Evolutionary conservation across 2,888 invertebrate genomes (phyloP), one percentile per base, ranked within the genome.

Genomic region (Chirona hameri): DNA sequence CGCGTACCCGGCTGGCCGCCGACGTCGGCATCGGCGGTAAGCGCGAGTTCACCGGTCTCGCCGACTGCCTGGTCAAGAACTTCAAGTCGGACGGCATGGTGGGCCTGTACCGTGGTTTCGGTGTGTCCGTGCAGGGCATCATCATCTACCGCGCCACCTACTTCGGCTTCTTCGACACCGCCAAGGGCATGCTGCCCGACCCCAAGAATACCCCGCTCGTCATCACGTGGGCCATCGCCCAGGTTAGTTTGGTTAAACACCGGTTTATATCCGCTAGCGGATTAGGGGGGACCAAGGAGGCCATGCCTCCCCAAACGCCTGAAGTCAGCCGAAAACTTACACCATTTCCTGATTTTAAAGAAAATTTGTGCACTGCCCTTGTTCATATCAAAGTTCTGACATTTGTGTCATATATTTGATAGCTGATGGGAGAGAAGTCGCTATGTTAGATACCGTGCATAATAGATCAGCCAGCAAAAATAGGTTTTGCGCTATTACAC

Each of bases 201-300:
- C 93, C 96, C 86, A 96, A 96, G 92, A 95, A 94, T 89, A 95
- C 97, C 83, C 96, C 96, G 83, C 91, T 98, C 89, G 91, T 96
- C 86, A 91, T 96, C 88, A 96, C 96, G 87, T 98, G 97, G 96
- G 94, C 94, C 88, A 97, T 96, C 89, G 96, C 96, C 86, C 96
- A 93, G 90, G 92, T 91, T 39, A 39, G 39, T 39, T 39, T 39
- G 39, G 39, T 39, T 39, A 39, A 39, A 39, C 39, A 5, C 39
- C 39, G 39, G 39, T 39, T 39, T 39, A 39, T 39, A 39, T 39
- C 39, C 2, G 2, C 7, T 39, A 39, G 39, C 4, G 39, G 7
- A 39, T 39, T 39, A 39, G 7, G 7, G 39, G 39, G 39, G 39
- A 39, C 39, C 39, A 39, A 39, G 39, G 7, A 39, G 39, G 39